A percentile compares a stretch with the other conserved stretches of the same genome.
Evolutionary conservation across 2,113 vertebrate species (phyloP).

Genomic region (Grantiella picta): DNA sequence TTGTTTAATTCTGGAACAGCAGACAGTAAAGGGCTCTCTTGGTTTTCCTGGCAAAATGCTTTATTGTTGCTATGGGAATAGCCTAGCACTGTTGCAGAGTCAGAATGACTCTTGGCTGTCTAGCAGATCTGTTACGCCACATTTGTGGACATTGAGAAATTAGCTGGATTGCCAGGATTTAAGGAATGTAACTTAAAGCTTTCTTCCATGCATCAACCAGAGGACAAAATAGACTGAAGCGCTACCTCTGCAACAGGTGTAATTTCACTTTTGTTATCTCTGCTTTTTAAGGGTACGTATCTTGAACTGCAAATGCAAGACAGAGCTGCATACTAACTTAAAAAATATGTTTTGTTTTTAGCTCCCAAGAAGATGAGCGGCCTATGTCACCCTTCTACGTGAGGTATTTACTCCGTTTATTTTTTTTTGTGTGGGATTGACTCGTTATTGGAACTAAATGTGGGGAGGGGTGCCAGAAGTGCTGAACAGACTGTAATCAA

Average conservation of each 20-base stretch:
- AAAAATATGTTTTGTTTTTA: constrained; percentile 64
- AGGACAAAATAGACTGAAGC: background rate
- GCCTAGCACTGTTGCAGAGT: background rate
- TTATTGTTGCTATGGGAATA: constrained; percentile 31
- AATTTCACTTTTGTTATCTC: background rate
- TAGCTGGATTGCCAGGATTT: background rate
- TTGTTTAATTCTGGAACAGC: background rate
- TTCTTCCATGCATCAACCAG: background rate
- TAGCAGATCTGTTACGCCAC: background rate
- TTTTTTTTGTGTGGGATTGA: background rate
- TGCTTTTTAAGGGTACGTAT: background rate
- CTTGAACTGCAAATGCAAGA: background rate
- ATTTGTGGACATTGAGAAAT: background rate
- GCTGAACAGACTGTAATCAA: background rate
- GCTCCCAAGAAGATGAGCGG: constrained; percentile 86
- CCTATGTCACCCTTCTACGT: constrained; percentile 91
- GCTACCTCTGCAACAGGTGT: background rate
- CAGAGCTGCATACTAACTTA: constrained; percentile 44
- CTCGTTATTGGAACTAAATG: background rate
- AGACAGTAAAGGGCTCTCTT: background rate
- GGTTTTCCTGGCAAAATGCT: background rate
- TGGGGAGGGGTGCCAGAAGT: background rate
- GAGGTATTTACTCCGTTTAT: constrained; percentile 76
- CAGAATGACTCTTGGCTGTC: background rate
- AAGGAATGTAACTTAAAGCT: background rate